phyloP scores from a whole-genome alignment of 2,113 vertebrate genomes.

The Gallinago paraguaiae region DNA sequence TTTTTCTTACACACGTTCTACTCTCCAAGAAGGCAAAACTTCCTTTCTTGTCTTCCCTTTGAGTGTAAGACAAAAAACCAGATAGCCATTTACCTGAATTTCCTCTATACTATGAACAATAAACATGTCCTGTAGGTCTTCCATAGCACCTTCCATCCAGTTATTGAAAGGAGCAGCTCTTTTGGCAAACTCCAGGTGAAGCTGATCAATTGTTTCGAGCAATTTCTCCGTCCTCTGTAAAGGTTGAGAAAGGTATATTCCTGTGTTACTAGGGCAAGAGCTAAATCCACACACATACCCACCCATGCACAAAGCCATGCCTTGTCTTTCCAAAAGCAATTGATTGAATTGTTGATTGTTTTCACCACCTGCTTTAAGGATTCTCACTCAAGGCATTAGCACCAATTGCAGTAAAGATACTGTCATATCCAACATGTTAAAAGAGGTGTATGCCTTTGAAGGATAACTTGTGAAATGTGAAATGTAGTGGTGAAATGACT shows the following conservation, averaged over 20 bases:
- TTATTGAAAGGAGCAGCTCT: constrained; percentile 85
- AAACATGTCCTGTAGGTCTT: constrained; percentile 90
- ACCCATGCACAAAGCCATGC: not conserved
- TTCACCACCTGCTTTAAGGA: not conserved
- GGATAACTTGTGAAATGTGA: not conserved
- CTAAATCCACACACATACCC: not conserved
- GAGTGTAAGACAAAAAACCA: not conserved
- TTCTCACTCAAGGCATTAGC: not conserved
- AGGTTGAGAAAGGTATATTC: not conserved
- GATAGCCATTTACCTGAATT: constrained; percentile 84
- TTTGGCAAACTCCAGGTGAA: constrained; percentile 84
- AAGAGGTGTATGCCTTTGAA: not conserved
- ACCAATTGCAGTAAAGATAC: not conserved
- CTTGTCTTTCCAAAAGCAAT: not conserved
- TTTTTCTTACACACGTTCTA: not conserved
- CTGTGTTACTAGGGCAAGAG: not conserved
- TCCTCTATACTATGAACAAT: constrained; percentile 95
- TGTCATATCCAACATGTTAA: not conserved
- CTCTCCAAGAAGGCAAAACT: not conserved
- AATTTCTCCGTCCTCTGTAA: constrained; percentile 81
- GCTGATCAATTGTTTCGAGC: constrained; percentile 83
- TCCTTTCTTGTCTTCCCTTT: not conserved
- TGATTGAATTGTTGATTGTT: not conserved
- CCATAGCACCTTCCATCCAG: constrained; percentile 89
- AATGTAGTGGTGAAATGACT: not conserved